Evolutionary conservation across 2,797 vertebrate genomes (phyloP), one percentile per base, ranked within the genome.

Genomic region (Percopsis omiscomaycus): DNA sequence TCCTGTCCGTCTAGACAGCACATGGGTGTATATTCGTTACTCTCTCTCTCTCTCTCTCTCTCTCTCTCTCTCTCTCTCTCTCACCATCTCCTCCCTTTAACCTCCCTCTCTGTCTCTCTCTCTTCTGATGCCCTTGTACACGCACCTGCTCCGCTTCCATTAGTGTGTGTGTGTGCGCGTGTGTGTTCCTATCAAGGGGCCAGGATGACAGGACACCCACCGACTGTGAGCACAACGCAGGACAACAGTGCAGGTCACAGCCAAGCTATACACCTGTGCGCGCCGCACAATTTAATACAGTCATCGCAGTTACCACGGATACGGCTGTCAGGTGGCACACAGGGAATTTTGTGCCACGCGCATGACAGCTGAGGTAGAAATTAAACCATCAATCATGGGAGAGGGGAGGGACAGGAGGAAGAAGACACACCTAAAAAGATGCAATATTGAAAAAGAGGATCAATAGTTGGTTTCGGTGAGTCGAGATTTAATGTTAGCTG

Each of bases 231-330:
- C 52, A 54, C 37, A 54, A 54, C 52, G 28, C 16, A 28, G 27
- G 22, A 30, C 52, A 28, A 22, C 10, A 27, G 16, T 52, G 16
- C 16, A 28, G 22, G 22, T 1, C 22, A 22, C 22, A 22, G 22
- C 22, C 22, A 1, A 22, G 22, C 47, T 48, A 15, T 48, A 28
- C 51, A 13, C 10, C 16, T 50, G 13, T 14, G 10, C 14, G 27
- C 37, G 22, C 28, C 3, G 45, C 46, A 57, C 30, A 11, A 51
- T 55, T 59, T 53, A 63, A 66, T 51, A 47, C 64, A 59, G 12
- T 50, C 42, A 48, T 45, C 15, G 42, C 66, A 32, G 66, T 62
- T 56, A 45, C 59, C 59, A 69, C 28, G 62, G 69, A 53, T 71
- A 66, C 68, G 51, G 57, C 58, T 70, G 64, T 54, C 67, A 71